Evolutionary conservation across 2,797 vertebrate species (phyloP).

Genomic region (Crypturellus tataupa): DNA sequence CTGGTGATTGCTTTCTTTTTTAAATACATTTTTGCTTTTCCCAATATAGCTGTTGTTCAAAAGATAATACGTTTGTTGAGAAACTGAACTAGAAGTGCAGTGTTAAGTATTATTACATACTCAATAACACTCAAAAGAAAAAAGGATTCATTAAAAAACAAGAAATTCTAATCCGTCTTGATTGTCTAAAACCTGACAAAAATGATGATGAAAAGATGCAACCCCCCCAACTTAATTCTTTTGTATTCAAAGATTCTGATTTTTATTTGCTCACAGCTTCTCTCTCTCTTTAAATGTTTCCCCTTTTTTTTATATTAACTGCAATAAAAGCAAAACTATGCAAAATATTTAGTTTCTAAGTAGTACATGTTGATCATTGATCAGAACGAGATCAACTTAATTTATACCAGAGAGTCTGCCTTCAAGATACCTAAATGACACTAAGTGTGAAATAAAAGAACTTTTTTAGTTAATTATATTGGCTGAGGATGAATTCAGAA

Average conservation of each 20-base stretch:
- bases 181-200: neutral
- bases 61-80: neutral
- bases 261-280: neutral
- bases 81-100: neutral
- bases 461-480: neutral
- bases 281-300: neutral
- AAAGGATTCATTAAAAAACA: neutral
- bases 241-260: neutral
- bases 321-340: neutral
- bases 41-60: neutral
- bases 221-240: neutral
- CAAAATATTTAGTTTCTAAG: conserved; percentile 1
- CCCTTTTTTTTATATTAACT: neutral
- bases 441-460: neutral
- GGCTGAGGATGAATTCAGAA: neutral
- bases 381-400: neutral
- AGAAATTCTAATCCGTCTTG: neutral
- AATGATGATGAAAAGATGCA: neutral
- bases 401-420: neutral
- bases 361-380: neutral
- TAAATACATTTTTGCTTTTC: neutral
- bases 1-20: neutral
- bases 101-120: neutral
- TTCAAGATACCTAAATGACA: neutral
- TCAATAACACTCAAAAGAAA: neutral